A percentile compares a stretch with the other conserved stretches of the same genome.
These are phyloP conservation scores for Linyphia triangularis DNA, from an alignment of 2,888 invertebrate species.

Conservation along the genomic window DNA sequence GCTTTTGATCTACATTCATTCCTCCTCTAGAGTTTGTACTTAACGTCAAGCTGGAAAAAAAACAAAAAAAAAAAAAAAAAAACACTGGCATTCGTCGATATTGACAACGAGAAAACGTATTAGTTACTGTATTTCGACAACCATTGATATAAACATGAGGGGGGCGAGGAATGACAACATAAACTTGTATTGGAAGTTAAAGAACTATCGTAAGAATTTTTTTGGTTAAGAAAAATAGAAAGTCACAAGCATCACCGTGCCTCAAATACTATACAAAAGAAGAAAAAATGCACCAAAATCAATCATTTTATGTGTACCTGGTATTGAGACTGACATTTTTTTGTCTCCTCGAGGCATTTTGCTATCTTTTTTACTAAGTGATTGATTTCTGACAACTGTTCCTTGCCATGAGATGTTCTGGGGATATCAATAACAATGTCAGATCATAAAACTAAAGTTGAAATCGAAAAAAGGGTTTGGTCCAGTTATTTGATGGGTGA, in stretches of 20 bases:
- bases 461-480: neutral
- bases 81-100: slow-evolving; percentile 16
- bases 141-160: neutral
- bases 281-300: slow-evolving; percentile 10
- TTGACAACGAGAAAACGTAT: neutral
- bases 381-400: slow-evolving; percentile 68
- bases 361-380: slow-evolving; percentile 25
- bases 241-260: neutral
- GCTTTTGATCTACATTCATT: slow-evolving; percentile 4
- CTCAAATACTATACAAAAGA: neutral
- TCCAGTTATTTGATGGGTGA: neutral
- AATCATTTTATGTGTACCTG: slow-evolving; percentile 30
- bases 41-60: slow-evolving; percentile 21
- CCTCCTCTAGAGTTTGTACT: neutral
- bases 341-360: slow-evolving; percentile 9
- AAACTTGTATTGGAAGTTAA: slow-evolving; percentile 16
- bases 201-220: slow-evolving; percentile 23
- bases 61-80: too few species aligned
- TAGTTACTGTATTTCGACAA: slow-evolving; percentile 15
- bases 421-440: slow-evolving; percentile 55
- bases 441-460: slow-evolving; percentile 13
- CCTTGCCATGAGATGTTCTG: neutral
- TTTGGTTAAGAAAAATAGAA: neutral
- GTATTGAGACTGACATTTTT: neutral
- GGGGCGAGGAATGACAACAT: neutral